phyloP scores from a whole-genome alignment of 2,888 invertebrate genomes.

The Pandemis heparana region DNA sequence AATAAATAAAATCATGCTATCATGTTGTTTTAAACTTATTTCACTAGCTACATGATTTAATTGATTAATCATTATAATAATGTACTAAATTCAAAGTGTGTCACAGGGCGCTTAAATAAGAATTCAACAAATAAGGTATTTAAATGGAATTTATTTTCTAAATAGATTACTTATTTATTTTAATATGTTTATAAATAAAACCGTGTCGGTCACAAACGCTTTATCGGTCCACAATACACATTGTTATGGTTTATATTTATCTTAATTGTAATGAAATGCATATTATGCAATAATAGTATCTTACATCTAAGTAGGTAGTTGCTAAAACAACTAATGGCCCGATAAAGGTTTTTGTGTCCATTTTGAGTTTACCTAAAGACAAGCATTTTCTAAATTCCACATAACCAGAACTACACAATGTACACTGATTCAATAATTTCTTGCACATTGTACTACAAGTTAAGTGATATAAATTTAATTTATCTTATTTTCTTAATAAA shows the following conservation, averaged over 20 bases:
- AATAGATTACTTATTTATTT: conserved; percentile 27
- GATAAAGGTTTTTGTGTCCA: conserved; percentile 6
- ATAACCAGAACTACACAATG: neutral
- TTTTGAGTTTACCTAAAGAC: conserved; percentile 1
- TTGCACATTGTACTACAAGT: neutral
- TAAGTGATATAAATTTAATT: conserved; percentile 5
- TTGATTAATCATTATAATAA: neutral
- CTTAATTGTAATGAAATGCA: neutral
- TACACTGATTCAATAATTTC: conserved; percentile 1
- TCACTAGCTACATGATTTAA: neutral
- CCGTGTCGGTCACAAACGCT: conserved; percentile 29
- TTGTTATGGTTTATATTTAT: neutral
- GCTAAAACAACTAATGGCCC: neutral
- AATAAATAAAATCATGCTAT: neutral
- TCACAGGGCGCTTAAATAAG: conserved; percentile 26
- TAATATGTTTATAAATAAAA: conserved; percentile 33
- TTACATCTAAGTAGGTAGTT: neutral
- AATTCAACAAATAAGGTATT: conserved; percentile 31
- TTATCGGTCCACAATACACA: conserved; percentile 13
- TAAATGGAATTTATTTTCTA: conserved; percentile 39
- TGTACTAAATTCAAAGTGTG: neutral
- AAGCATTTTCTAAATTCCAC: neutral
- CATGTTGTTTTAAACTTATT: neutral
- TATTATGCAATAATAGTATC: neutral
- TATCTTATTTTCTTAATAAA: conserved; percentile 15